These are phyloP conservation scores for Ophonus ardosiacus DNA, from an alignment of 2,888 invertebrate species.

Conservation along the genomic window DNA sequence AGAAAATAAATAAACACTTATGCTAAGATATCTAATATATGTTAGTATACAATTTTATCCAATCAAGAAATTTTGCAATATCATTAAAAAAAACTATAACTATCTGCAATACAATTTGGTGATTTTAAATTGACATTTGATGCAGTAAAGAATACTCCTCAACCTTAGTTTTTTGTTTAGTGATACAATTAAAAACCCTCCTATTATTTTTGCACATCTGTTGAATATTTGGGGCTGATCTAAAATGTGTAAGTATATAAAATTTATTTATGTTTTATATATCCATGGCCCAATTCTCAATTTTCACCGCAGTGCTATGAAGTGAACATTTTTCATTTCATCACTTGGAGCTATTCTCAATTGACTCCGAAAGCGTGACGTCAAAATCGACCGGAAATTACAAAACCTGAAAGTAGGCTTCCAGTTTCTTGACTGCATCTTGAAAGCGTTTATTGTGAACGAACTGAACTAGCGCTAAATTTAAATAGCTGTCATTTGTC, in stretches of 20 bases:
- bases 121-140: background rate
- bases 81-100: background rate
- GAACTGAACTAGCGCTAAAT: too few relatives aligned
- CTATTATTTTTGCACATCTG: background rate
- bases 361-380: too few relatives aligned
- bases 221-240: background rate
- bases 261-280: background rate
- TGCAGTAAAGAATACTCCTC: background rate
- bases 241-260: background rate
- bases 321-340: too few relatives aligned
- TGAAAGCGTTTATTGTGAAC: too few relatives aligned
- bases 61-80: constrained; percentile 2
- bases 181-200: background rate
- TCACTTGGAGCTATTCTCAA: too few relatives aligned
- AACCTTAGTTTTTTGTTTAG: background rate
- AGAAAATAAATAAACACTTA: background rate
- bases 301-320: too few relatives aligned
- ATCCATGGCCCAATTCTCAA: too few relatives aligned
- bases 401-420: too few relatives aligned
- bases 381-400: too few relatives aligned
- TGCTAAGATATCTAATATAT: background rate
- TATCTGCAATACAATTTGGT: background rate
- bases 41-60: background rate
- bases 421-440: too few relatives aligned
- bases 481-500: too few relatives aligned